Evolutionary conservation across 2,888 invertebrate species (phyloP).

Genomic region (Steinernema hermaphroditum): DNA sequence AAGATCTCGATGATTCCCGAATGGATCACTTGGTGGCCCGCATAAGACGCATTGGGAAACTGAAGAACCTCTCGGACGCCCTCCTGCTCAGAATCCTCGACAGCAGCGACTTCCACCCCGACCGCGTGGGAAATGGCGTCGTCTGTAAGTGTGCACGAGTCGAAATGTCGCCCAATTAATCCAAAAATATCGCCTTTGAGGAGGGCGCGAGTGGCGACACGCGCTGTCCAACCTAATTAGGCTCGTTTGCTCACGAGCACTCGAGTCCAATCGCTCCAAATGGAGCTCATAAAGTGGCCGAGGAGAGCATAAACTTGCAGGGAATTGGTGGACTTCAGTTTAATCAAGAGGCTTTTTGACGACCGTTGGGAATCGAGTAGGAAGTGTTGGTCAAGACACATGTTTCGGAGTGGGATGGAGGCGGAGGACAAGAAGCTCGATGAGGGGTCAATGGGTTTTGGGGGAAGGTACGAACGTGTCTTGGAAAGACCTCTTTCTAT

Average conservation of each 20-base stretch:
- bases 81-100: slow-evolving; percentile 52
- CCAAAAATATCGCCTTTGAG: slow-evolving; percentile 11
- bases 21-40: slow-evolving; percentile 56
- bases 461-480: no score
- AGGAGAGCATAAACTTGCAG: slow-evolving; percentile 10
- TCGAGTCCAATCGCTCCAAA: slow-evolving; percentile 14
- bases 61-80: slow-evolving; percentile 53
- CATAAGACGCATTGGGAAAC: slow-evolving; percentile 48
- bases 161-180: neutral
- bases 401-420: no score
- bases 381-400: no score
- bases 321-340: neutral
- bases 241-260: slow-evolving; percentile 12
- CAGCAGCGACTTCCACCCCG: slow-evolving; percentile 55
- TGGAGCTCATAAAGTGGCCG: slow-evolving; percentile 27
- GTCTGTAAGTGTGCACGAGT: slow-evolving; percentile 51
- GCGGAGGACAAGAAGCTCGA: no score
- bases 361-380: neutral
- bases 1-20: neutral
- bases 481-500: no score
- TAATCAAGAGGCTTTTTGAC: slow-evolving; percentile 15
- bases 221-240: slow-evolving; percentile 23
- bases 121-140: slow-evolving; percentile 56
- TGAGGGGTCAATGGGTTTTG: no score
- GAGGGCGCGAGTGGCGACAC: neutral